These are phyloP conservation scores for Hydropsyche betteni DNA, from an alignment of 2,888 invertebrate species.

Conservation along the genomic window DNA sequence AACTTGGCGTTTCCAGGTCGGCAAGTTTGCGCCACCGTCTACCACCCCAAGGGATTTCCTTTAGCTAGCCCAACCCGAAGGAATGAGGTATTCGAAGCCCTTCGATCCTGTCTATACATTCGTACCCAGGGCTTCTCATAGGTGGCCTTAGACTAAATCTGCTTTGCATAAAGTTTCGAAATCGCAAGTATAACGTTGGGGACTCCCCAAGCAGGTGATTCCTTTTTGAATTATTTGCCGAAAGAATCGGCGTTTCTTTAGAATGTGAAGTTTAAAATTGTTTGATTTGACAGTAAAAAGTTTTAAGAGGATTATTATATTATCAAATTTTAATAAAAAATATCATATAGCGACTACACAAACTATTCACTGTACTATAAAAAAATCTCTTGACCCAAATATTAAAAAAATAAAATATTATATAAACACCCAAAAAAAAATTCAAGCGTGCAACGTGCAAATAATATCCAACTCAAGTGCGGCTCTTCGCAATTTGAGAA, in stretches of 20 bases:
- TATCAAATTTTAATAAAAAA: not conserved
- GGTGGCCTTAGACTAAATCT: conserved; percentile 26
- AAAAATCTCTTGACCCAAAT: not conserved
- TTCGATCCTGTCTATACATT: conserved; percentile 9
- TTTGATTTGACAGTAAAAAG: not conserved
- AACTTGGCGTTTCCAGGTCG: conserved; percentile 27
- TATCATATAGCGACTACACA: too few relatives aligned
- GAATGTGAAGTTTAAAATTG: not conserved
- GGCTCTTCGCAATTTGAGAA: not conserved
- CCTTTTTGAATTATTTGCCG: too few relatives aligned
- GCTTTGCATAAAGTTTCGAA: conserved; percentile 35
- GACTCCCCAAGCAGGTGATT: not conserved
- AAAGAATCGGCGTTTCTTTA: too few relatives aligned
- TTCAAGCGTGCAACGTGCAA: conserved; percentile 23
- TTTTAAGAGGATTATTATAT: not conserved
- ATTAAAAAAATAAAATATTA: not conserved
- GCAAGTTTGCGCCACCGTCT: conserved; percentile 26
- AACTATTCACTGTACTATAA: not conserved
- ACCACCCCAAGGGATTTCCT: not conserved
- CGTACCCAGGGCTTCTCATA: not conserved
- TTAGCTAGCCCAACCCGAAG: not conserved
- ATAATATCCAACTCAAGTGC: conserved; percentile 16
- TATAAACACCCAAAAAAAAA: not conserved
- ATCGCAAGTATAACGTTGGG: conserved; percentile 18
- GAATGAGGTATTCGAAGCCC: not conserved